Evolutionary conservation across 2,888 invertebrate species (phyloP).

Genomic region (Drosophila emarginata): DNA sequence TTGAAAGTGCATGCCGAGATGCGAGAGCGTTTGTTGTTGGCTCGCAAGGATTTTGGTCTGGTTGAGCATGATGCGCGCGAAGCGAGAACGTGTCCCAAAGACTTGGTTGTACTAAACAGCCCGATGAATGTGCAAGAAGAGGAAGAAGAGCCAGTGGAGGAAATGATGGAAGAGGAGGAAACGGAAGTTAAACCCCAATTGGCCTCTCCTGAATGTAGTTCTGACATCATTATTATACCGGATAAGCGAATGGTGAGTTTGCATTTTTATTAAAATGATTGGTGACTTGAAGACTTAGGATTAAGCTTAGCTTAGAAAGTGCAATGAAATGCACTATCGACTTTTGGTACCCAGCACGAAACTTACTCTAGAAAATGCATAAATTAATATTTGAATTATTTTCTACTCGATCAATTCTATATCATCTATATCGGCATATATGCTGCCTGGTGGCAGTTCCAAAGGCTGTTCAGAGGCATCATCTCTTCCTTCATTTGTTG

Average conservation of each 20-base stretch:
- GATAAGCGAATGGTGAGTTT: constrained; percentile 74
- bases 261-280: constrained; percentile 2
- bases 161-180: constrained; percentile 49
- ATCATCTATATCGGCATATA: constrained; percentile 78
- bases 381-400: neutral
- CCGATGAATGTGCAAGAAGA: constrained; percentile 57
- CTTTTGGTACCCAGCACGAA: neutral
- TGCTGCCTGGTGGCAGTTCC: constrained; percentile 59
- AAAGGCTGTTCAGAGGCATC: constrained; percentile 14
- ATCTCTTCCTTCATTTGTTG: constrained; percentile 13
- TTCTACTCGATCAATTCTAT: constrained; percentile 78
- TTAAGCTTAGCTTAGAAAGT: neutral
- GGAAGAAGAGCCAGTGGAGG: constrained; percentile 41
- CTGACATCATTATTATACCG: constrained; percentile 67
- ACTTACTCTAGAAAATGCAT: neutral
- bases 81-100: constrained; percentile 48
- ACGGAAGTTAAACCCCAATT: constrained; percentile 56
- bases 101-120: constrained; percentile 65
- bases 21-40: constrained; percentile 64
- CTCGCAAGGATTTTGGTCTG: constrained; percentile 47
- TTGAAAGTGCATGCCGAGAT: constrained; percentile 61
- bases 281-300: neutral
- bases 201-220: constrained; percentile 73
- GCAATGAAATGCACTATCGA: too few species aligned
- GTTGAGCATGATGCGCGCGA: constrained; percentile 63